Evolutionary conservation across 2,888 invertebrate species (phyloP).

Genomic region (Morpho achilles): DNA sequence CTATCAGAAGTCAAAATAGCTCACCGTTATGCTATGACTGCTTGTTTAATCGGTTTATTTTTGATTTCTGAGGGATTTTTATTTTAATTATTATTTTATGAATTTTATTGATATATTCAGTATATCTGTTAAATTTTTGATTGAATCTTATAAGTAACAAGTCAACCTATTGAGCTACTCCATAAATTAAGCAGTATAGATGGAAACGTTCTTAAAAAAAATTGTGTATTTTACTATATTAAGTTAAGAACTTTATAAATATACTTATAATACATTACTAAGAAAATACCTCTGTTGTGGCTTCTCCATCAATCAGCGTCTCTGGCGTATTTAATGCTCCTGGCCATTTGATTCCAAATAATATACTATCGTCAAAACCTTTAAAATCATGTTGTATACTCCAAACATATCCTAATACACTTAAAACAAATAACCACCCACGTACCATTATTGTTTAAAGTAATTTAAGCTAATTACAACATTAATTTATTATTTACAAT

Average conservation of each 20-base stretch:
- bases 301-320: slow-evolving; percentile 46
- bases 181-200: too few relatives aligned
- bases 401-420: slow-evolving; percentile 38
- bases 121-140: too few relatives aligned
- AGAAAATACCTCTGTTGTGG: slow-evolving; percentile 43
- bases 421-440: slow-evolving; percentile 41
- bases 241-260: too few relatives aligned
- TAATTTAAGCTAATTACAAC: not conserved
- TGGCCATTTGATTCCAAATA: slow-evolving; percentile 90
- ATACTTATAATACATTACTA: not conserved
- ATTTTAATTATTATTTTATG: too few relatives aligned
- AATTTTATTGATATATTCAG: too few relatives aligned
- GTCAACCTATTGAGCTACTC: too few relatives aligned
- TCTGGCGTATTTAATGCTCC: slow-evolving; percentile 58
- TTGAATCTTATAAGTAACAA: too few relatives aligned
- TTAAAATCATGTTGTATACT: slow-evolving; percentile 81
- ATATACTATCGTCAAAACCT: slow-evolving; percentile 89
- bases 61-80: too few relatives aligned
- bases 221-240: too few relatives aligned
- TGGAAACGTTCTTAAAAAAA: not conserved
- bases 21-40: too few relatives aligned
- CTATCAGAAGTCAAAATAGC: too few relatives aligned
- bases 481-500: not conserved
- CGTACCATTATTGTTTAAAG: slow-evolving; percentile 41
- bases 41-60: too few relatives aligned